Percentiles rank a stretch among this genome's conserved stretches.
phyloP scores from a whole-genome alignment of 2,888 invertebrate species.

The Drosophila austrosaltans region DNA sequence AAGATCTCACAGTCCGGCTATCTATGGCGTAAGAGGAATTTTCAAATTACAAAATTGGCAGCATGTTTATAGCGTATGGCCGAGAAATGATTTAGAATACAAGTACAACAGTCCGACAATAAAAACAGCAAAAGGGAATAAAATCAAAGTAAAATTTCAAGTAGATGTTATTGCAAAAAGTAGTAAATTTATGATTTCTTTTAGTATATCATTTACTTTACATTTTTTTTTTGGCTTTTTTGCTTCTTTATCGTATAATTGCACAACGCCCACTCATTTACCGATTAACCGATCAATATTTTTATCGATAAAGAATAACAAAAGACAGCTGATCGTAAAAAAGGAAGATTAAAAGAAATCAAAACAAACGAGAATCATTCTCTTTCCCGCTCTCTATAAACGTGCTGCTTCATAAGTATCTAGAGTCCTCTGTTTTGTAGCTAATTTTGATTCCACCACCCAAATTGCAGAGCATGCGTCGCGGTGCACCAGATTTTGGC shows the following conservation, averaged over 20 bases:
- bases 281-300: not conserved
- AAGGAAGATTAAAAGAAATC: not conserved
- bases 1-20: conserved; percentile 81
- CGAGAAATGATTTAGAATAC: not conserved
- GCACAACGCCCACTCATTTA: conserved; percentile 5
- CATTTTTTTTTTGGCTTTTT: not conserved
- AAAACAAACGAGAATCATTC: not conserved
- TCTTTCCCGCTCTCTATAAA: not conserved
- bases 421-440: not conserved
- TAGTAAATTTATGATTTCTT: not conserved
- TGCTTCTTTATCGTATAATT: not conserved
- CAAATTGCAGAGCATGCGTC: conserved; percentile 78
- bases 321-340: not conserved
- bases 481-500: conserved; percentile 74
- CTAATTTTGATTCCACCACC: conserved; percentile 9
- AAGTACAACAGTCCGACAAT: too few species aligned
- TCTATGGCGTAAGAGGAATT: conserved; percentile 77
- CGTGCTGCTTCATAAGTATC: conserved; percentile 7
- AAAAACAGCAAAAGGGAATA: too few species aligned
- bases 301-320: conserved; percentile 1
- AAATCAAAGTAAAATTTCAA: not conserved
- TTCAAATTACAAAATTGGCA: conserved; percentile 13
- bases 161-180: not conserved
- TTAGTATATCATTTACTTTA: not conserved
- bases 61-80: conserved; percentile 3